phyloP scores from a whole-genome alignment of 2,113 vertebrate genomes.

The Callocephalon fimbriatum region DNA sequence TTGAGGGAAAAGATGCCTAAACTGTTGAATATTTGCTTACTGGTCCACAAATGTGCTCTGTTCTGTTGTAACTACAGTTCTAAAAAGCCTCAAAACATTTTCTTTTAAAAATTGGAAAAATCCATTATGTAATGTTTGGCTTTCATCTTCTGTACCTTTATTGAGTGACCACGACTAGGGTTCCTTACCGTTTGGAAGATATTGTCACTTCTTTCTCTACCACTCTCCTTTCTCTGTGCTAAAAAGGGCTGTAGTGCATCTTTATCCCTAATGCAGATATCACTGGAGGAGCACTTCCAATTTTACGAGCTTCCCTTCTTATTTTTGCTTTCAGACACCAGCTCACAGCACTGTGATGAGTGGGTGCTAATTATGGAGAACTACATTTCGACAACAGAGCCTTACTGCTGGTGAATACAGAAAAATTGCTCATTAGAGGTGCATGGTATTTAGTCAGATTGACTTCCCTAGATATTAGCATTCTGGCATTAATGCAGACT shows the following conservation, averaged over 20 bases:
- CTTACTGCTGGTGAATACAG: constrained; percentile 54
- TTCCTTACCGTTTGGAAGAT: neutral
- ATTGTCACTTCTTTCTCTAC: neutral
- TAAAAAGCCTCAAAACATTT: neutral
- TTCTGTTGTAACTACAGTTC: neutral
- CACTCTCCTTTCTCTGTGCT: neutral
- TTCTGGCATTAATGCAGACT: constrained; percentile 29
- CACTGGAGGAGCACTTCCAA: neutral
- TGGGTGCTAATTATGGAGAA: constrained; percentile 56
- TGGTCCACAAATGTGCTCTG: neutral
- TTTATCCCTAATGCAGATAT: neutral
- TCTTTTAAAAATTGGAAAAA: neutral
- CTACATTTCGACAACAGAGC: constrained; percentile 40
- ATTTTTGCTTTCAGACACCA: constrained; percentile 39
- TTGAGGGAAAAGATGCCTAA: neutral
- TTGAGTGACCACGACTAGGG: neutral
- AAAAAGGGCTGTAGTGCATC: neutral
- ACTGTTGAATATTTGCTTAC: neutral
- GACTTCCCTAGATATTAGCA: constrained; percentile 48
- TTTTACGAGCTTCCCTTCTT: neutral
- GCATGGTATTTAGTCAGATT: constrained; percentile 55
- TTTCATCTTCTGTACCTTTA: neutral
- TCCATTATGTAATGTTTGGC: fast-evolving
- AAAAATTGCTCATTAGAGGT: constrained; percentile 67
- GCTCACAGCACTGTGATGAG: constrained; percentile 39